Evolutionary conservation across 2,888 invertebrate species (phyloP), one percentile per base, ranked within the genome.

Genomic region (Ichneumoninae sp.): DNA sequence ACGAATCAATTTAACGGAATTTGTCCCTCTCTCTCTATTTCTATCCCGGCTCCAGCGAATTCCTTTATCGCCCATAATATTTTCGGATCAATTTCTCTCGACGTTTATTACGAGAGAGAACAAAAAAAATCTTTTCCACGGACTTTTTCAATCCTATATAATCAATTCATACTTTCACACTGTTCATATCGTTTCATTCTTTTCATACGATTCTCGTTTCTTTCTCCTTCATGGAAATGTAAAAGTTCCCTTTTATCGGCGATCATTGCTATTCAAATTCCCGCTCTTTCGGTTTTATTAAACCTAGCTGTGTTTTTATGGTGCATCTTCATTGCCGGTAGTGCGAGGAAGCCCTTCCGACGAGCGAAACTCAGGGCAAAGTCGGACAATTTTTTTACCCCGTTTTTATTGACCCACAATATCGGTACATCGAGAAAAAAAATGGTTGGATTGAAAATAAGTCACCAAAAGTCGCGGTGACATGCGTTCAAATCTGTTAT

Each of bases 1-100:
- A 80, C 83, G 79, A 80, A 80, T 83, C 75, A 80, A 83, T 76
- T 83, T 83, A 60, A 79, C 75, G 62, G 76, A 83, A 66, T 36
- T 36, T 26, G 52, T 79, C 52, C 7, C 10, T 33, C 16, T 69
- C 68, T 47, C 26, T 50, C 33, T 52, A 50, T 69, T 36, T 54
- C 36, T 16, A 47, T 47, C 16, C 8, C 36, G n/a, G 4, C 22
- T 65, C 26, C 10, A 7, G 13, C 33, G 69, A 47, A 70, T 70
- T 57, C 26, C 52, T 44, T 16, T 52, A 70, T 52, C 36, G 60
- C 22, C 57, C 75, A 72, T 82, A 75, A 80, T 80, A 69, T 82
- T 77, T 71, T 71, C 40, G 70, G 52, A 76, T 65, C 71, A 71
- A 54, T 71, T 81, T 57, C 36, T 40, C 22, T 33, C 22, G 52